Base-by-base conservation (phyloP, 2,797 vertebrate species). In the Linurgus olivaceus region DNA sequence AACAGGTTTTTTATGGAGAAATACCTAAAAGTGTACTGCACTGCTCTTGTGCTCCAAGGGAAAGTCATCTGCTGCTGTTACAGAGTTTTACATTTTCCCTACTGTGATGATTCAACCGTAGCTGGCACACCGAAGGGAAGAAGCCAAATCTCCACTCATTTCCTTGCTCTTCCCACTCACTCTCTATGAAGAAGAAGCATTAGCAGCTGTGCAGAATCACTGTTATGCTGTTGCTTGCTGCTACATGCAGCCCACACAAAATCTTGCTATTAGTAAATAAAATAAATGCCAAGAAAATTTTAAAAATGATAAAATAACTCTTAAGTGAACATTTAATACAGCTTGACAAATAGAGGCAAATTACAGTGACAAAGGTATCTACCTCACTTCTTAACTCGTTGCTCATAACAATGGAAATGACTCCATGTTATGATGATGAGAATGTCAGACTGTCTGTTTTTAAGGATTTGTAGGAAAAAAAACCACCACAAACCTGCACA, bases 121-220 rank as follows among this genome's bases (percentile, higher is more conserved):
- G 80, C 84, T 94, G 88, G 63, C 52, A 85, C 0, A 6, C 42
- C 0, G 0, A 93, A 89, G 66, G 58, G 62, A 95, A 92, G 87
- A 91, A 93, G 87, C 61, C 81, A 78, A 90, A 93, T 74, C 71
- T 95, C 78, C 58, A 82, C 68, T 91, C 54, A 86, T 92, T 96
- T 96, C 92, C 89, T 92, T 2, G 8, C 50, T 90, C 92, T 94
- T 94, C 94, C 94, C 94, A 93, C 94, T 95, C 93, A 78, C 61
- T 91, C 84, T 80, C 86, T 0, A 0, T 74, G 91, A 93, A 93
- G 78, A 94, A 91, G 84, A 83, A 75, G 61, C 91, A 90, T 85
- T 83, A 89, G 75, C 81, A 95, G 87, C 87, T 91, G 88, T 86
- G 78, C 66, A 88, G 62, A 83, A 68, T 40, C 78, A 82, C 86